These are phyloP conservation scores for Platysteira castanea DNA, from an alignment of 2,113 vertebrate genomes.

Conservation along the genomic window DNA sequence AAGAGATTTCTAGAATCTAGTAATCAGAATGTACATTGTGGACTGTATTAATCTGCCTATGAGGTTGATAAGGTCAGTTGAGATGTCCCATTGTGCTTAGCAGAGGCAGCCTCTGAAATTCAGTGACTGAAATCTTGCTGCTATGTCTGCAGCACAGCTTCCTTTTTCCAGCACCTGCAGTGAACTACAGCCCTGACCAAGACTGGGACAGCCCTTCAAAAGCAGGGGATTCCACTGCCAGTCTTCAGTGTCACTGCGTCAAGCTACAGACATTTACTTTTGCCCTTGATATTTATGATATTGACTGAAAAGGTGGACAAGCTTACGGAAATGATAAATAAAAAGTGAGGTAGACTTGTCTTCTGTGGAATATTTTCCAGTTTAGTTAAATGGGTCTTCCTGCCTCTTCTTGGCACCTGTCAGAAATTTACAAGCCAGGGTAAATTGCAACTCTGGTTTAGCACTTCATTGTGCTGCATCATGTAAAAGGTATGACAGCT, in stretches of 20 bases:
- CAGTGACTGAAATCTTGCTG: neutral
- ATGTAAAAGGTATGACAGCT: slow-evolving; percentile 67
- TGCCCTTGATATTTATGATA: slow-evolving; percentile 48
- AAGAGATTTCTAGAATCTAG: neutral
- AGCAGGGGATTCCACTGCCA: neutral
- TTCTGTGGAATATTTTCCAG: slow-evolving; percentile 70
- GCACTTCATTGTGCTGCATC: slow-evolving; percentile 73
- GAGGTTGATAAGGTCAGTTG: neutral
- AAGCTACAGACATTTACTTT: slow-evolving; percentile 40
- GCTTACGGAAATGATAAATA: slow-evolving; percentile 63
- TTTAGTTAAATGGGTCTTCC: slow-evolving; percentile 57
- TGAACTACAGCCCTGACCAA: neutral
- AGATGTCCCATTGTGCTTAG: neutral
- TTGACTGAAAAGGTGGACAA: slow-evolving; percentile 39
- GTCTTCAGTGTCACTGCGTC: neutral
- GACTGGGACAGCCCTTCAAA: neutral
- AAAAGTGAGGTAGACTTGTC: slow-evolving; percentile 63
- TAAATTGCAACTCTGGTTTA: slow-evolving; percentile 68
- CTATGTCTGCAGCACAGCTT: neutral
- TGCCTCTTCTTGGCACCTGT: slow-evolving; percentile 60
- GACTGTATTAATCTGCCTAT: neutral
- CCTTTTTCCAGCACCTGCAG: neutral
- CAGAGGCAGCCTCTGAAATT: neutral
- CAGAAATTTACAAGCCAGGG: slow-evolving; percentile 60
- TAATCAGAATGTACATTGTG: neutral